phyloP scores from a whole-genome alignment of 2,113 vertebrate species.

The Saccopteryx leptura region DNA sequence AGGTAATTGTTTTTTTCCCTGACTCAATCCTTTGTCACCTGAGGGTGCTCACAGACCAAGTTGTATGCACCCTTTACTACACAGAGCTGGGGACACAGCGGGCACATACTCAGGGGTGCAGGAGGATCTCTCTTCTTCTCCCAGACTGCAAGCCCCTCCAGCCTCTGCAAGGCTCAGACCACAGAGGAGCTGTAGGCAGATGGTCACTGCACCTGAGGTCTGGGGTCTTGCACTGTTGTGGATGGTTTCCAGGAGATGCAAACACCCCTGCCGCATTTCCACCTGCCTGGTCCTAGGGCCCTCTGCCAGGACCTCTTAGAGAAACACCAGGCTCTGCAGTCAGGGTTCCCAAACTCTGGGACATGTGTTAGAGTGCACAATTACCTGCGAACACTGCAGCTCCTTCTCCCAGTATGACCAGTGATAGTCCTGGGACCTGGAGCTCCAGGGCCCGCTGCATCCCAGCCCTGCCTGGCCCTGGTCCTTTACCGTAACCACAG shows the following conservation, averaged over 20 bases:
- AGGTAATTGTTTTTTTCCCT: background rate
- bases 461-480: background rate
- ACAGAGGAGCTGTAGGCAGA: background rate
- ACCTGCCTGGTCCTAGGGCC: too few species aligned
- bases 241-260: background rate
- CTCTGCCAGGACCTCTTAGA: background rate
- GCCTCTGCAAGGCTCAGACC: too few species aligned
- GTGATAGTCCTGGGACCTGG: background rate
- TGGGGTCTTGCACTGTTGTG: background rate
- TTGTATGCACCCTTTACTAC: background rate
- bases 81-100: rapidly evolving
- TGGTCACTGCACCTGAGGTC: too few species aligned
- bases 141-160: rapidly evolving
- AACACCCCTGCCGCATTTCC: rapidly evolving
- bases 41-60: background rate
- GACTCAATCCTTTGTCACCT: background rate
- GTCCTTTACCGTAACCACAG: background rate
- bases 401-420: background rate
- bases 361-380: rapidly evolving
- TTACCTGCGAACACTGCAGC: background rate
- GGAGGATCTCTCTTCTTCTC: background rate
- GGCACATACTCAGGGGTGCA: background rate
- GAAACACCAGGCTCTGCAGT: background rate
- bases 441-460: background rate
- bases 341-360: background rate